Conservation (phyloP, 2,888 invertebrate species). For the Pristionchus mayeri region DNA sequence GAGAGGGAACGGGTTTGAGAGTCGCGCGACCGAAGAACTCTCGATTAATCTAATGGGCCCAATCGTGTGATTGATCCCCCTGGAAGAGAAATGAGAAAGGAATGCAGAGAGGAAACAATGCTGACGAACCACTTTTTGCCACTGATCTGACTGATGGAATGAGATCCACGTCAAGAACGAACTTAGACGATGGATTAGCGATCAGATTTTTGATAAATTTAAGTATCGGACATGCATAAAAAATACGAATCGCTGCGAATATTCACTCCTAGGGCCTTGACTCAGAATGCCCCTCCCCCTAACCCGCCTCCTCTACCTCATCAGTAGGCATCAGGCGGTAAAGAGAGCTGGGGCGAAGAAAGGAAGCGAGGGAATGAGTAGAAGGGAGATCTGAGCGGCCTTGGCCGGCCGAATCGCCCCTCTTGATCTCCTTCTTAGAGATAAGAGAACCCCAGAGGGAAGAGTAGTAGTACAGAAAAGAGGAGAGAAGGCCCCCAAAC, state of each 20-base stretch:
- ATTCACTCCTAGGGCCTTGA: no score
- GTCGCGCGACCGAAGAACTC: not conserved
- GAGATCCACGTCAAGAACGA: no score
- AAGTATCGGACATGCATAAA: no score
- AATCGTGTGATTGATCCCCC: slow-evolving; percentile 32
- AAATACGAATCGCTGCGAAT: no score
- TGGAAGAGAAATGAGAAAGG: not conserved
- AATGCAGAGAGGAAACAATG: slow-evolving; percentile 18
- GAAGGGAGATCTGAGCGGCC: not conserved
- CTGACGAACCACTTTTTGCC: no score
- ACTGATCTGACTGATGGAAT: no score
- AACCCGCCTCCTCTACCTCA: no score
- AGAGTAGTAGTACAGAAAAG: slow-evolving; percentile 7
- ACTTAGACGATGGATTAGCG: no score
- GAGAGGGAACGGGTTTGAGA: slow-evolving; percentile 17
- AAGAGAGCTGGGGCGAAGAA: not conserved
- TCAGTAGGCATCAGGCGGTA: not conserved
- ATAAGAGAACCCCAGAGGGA: not conserved
- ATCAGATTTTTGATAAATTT: no score
- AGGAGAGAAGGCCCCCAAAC: not conserved
- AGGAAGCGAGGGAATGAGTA: not conserved
- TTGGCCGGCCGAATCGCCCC: slow-evolving; percentile 20
- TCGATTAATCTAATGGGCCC: slow-evolving; percentile 25
- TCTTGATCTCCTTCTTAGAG: slow-evolving; percentile 22
- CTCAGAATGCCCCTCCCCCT: no score